Evolutionary conservation across 2,888 invertebrate genomes (phyloP), one percentile per base, ranked within the genome.

Genomic region (Scaeva pyrastri): DNA sequence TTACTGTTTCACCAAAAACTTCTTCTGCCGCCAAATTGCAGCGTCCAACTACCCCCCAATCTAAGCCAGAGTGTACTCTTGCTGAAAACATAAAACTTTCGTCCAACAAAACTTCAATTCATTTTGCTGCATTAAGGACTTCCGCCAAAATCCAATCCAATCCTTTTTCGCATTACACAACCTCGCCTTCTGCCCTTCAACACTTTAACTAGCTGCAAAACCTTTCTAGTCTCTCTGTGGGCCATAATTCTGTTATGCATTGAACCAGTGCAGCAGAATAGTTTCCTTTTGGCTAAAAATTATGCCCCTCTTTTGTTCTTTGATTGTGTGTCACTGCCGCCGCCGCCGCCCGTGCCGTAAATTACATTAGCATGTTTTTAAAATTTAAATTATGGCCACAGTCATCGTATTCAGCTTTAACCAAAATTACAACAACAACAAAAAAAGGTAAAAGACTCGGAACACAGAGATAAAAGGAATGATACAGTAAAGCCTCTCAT

Each of bases 311-410:
- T 50, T n/a, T 16, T 48, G 43, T 72, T 52, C 55, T 64, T 60
- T 36, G 60, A 62, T 43, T n/a, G 23, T 52, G 52, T 79, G 50
- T 79, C n/a, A n/a, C n/a, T n/a, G 66, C 72, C 66, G 50, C 41
- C 66, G 50, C 41, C 70, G 41, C 41, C 66, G 50, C 41, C 66
- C 41, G 31, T 64, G 41, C 41, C 12, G 52, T n/a, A 73, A 78
- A 83, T 78, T 70, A 78, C 73, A 74, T 78, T 83, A 62, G 31
- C n/a, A 43, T 70, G 45, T 31, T 36, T 74, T 70, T 56, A 36
- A 43, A 74, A 73, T 55, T 73, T 60, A 48, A 83, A 64, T 64
- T 64, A 82, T 62, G 31, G 19, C 16, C 10, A 36, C 2, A 55
- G 52, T 7, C n/a, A 8, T 5, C 31, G 1, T 8, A 5, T 31